phyloP scores from a whole-genome alignment of 2,797 vertebrate genomes.

The Poeciliopsis turneri region DNA sequence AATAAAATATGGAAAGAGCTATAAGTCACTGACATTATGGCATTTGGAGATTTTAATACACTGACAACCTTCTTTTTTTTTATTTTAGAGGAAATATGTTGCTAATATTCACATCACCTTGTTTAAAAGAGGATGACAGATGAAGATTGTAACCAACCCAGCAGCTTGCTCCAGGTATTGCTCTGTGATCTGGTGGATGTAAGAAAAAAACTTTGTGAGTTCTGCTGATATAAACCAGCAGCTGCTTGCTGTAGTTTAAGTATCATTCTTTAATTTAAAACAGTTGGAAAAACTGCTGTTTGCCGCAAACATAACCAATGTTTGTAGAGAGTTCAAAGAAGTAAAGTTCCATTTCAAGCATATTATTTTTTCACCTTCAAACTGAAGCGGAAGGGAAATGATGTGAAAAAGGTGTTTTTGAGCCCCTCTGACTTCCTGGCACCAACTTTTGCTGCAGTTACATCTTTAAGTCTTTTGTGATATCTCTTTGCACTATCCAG shows the following conservation, averaged over 20 bases:
- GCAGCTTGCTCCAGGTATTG: constrained; percentile 41
- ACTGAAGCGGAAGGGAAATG: not conserved
- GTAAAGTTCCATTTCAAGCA: too few relatives aligned
- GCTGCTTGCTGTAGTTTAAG: constrained; percentile 56
- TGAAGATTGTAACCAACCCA: constrained; percentile 5
- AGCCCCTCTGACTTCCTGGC: not conserved
- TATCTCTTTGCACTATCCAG: not conserved
- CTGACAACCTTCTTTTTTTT: constrained; percentile 19
- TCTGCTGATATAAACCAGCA: constrained; percentile 48
- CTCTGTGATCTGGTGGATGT: not conserved
- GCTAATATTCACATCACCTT: constrained; percentile 32
- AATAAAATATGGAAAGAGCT: constrained; percentile 34
- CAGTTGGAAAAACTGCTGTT: constrained; percentile 66
- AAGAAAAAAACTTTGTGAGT: constrained; percentile 25
- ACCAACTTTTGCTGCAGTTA: not conserved
- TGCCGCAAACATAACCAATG: not conserved
- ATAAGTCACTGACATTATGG: constrained; percentile 29
- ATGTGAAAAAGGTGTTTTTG: not conserved
- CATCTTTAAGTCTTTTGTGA: not conserved
- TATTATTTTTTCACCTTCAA: not conserved
- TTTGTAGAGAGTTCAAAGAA: not conserved
- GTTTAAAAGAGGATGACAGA: constrained; percentile 30
- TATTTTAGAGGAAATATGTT: constrained; percentile 19
- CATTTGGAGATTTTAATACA: constrained; percentile 33
- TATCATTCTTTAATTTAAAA: constrained; percentile 76